Percentiles rank a stretch among this genome's conserved stretches.
Conservation (phyloP, 2,888 invertebrate genomes). For the Stictocephala bisonia region DNA sequence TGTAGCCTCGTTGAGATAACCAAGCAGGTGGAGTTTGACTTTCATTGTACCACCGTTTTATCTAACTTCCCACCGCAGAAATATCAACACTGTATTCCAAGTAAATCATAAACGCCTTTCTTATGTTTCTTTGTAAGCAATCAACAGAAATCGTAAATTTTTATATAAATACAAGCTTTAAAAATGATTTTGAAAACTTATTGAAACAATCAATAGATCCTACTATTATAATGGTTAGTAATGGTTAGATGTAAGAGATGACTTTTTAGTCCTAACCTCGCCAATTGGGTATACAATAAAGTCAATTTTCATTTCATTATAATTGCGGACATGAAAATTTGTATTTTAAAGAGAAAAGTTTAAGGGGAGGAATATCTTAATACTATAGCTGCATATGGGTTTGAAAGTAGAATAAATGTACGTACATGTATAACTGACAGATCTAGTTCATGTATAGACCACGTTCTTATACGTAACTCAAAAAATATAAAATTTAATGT, state of each 20-base stretch:
- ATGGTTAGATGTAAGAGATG: too few relatives aligned
- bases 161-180: too few relatives aligned
- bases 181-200: not conserved
- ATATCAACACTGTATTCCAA: not conserved
- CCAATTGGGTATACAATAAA: too few relatives aligned
- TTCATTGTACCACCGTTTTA: not conserved
- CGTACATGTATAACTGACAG: not conserved
- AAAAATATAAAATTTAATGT: not conserved
- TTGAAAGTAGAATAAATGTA: not conserved
- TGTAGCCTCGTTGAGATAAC: not conserved
- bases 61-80: not conserved
- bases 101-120: too few relatives aligned
- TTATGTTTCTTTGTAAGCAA: too few relatives aligned
- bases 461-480: not conserved
- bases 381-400: not conserved
- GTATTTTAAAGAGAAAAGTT: not conserved
- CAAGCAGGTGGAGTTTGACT: not conserved
- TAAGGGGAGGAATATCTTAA: not conserved
- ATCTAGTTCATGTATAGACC: not conserved
- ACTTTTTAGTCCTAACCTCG: too few relatives aligned
- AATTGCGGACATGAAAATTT: not conserved
- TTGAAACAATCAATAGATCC: not conserved
- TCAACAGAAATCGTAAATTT: not conserved
- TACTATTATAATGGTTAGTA: too few relatives aligned
- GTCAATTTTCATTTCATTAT: too few relatives aligned